phyloP scores from a whole-genome alignment of 2,888 invertebrate genomes.

The Erebia palarica region DNA sequence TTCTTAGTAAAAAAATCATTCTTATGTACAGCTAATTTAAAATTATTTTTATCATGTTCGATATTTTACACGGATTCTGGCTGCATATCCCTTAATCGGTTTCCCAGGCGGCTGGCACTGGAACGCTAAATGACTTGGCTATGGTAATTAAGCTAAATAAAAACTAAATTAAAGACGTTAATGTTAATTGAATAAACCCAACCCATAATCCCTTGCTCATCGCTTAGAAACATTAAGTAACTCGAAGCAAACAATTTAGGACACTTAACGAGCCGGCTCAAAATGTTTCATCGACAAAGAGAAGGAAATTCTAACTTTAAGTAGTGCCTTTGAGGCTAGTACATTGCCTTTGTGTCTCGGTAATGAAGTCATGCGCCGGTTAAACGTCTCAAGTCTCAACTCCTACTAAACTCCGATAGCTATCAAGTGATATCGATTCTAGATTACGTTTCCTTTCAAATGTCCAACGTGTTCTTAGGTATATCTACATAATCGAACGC shows the following conservation, averaged over 20 bases:
- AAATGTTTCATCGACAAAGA: constrained; percentile 41
- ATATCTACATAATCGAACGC: too few species aligned
- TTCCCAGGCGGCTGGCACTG: not conserved
- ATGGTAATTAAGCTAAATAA: too few species aligned
- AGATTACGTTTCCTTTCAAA: constrained; percentile 44
- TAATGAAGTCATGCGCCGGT: constrained; percentile 59
- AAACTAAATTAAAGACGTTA: not conserved
- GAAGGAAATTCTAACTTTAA: constrained; percentile 46
- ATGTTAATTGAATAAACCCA: constrained; percentile 29
- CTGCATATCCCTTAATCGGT: not conserved
- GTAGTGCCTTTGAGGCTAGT: constrained; percentile 56
- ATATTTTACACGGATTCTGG: too few species aligned
- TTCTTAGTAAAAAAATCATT: too few species aligned
- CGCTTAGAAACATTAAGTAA: constrained; percentile 35
- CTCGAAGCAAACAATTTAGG: constrained; percentile 43
- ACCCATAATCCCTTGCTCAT: constrained; percentile 32
- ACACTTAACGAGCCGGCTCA: constrained; percentile 44
- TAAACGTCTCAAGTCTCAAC: constrained; percentile 68
- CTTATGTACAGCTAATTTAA: too few species aligned
- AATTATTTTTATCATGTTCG: too few species aligned
- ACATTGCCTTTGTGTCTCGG: constrained; percentile 55
- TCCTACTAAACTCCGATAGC: constrained; percentile 58
- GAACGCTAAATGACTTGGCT: not conserved
- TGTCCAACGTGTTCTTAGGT: constrained; percentile 4
- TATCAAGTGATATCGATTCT: constrained; percentile 59